phyloP scores from a whole-genome alignment of 1,140 invertebrate species.

The Prorops nasuta region DNA sequence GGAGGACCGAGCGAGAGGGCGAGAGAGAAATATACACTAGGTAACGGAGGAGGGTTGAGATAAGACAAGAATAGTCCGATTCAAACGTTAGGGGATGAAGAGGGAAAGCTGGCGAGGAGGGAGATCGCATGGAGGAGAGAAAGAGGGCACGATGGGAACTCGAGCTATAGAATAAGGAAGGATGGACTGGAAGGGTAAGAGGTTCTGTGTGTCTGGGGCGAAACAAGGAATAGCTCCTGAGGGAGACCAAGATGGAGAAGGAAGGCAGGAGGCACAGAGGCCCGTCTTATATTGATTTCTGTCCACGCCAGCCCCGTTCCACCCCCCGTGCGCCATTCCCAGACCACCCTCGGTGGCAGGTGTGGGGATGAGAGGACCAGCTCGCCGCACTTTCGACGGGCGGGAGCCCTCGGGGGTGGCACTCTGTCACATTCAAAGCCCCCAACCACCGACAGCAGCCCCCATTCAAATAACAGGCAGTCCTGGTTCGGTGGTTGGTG shows the following conservation, averaged over 20 bases:
- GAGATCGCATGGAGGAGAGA: neutral
- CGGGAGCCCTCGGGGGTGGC: slow-evolving; percentile 46
- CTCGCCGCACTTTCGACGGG: slow-evolving; percentile 50
- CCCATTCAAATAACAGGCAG: slow-evolving; percentile 55
- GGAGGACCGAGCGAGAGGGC: slow-evolving; percentile 8
- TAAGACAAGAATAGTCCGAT: too few species aligned
- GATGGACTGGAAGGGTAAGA: too few species aligned
- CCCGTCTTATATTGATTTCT: slow-evolving; percentile 59
- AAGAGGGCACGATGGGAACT: neutral
- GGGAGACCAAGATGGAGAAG: slow-evolving; percentile 17
- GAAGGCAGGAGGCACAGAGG: slow-evolving; percentile 22
- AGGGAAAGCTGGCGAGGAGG: too few species aligned
- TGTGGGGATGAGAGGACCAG: slow-evolving; percentile 34
- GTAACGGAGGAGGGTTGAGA: too few species aligned
- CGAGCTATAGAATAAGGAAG: slow-evolving; percentile 1
- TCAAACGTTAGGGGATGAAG: too few species aligned
- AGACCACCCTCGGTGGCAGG: slow-evolving; percentile 32
- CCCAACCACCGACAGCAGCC: slow-evolving; percentile 35
- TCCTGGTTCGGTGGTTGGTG: slow-evolving; percentile 31
- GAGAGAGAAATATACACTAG: slow-evolving; percentile 7
- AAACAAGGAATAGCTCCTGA: neutral
- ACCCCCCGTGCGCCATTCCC: slow-evolving; percentile 18
- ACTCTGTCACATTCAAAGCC: slow-evolving; percentile 57
- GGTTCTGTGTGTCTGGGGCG: too few species aligned
- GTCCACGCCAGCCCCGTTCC: slow-evolving; percentile 47